Conservation (phyloP, 1,140 invertebrate species). For the Agrypnia vestita region DNA sequence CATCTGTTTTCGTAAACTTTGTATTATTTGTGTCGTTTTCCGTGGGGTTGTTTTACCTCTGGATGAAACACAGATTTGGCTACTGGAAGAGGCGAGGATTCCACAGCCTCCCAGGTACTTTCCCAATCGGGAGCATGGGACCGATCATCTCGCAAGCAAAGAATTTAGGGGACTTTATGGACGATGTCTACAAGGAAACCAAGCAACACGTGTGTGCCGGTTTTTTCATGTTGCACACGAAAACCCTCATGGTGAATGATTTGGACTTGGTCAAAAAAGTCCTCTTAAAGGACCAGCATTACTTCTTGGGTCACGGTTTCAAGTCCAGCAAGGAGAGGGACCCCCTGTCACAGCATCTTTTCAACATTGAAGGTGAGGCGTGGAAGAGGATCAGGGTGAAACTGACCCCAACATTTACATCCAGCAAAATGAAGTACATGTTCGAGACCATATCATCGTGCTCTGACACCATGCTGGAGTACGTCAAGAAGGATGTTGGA, state of each 20-base stretch:
- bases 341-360: conserved; percentile 69
- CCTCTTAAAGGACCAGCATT: conserved; percentile 74
- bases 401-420: conserved; percentile 64
- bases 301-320: conserved; percentile 71
- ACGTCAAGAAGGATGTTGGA: conserved; percentile 64
- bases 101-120: conserved; percentile 64
- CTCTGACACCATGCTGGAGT: conserved; percentile 65
- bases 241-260: conserved; percentile 72
- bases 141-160: conserved; percentile 55
- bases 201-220: conserved; percentile 46
- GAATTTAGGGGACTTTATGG: conserved; percentile 49
- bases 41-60: conserved; percentile 51
- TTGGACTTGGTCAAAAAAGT: conserved; percentile 77
- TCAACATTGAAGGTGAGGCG: conserved; percentile 66
- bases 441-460: conserved; percentile 63
- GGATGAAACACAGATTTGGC: conserved; percentile 59
- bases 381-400: conserved; percentile 64
- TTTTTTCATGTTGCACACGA: conserved; percentile 66
- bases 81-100: conserved; percentile 69
- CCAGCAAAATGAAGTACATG: conserved; percentile 64
- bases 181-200: conserved; percentile 32
- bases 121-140: conserved; percentile 71
- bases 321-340: conserved; percentile 69
- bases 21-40: conserved; percentile 9
- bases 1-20: background rate